Conservation (phyloP, 2,113 vertebrate species). For the Nettapus auritus region DNA sequence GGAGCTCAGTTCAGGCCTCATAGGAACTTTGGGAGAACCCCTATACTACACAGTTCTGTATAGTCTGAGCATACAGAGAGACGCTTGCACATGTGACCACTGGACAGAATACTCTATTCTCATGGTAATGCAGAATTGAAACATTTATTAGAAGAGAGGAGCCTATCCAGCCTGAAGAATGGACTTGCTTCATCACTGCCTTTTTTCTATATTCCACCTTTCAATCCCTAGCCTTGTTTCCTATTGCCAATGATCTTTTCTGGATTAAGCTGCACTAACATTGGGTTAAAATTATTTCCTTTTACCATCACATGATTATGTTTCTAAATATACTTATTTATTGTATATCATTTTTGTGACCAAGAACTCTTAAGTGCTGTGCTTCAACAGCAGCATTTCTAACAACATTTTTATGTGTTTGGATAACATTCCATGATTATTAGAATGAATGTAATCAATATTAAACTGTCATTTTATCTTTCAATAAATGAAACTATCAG, state of each 20-base stretch:
- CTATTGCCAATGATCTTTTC: background rate
- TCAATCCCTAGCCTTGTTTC: background rate
- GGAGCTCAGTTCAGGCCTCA: background rate
- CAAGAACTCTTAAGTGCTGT: background rate
- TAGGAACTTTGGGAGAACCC: background rate
- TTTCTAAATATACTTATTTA: background rate
- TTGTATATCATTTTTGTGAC: background rate
- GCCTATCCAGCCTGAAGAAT: background rate
- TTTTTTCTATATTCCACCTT: background rate
- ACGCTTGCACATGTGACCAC: fast-evolving
- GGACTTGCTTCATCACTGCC: background rate
- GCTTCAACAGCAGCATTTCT: background rate
- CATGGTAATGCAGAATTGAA: background rate
- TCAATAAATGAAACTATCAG: background rate
- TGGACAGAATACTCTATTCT: background rate
- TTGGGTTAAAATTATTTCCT: background rate
- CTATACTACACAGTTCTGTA: background rate
- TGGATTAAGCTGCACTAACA: background rate
- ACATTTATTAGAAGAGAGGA: background rate
- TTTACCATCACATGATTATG: background rate
- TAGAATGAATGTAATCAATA: background rate
- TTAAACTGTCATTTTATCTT: background rate
- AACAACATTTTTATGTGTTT: background rate
- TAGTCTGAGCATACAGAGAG: background rate
- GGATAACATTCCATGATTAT: background rate